Conservation (phyloP, 2,888 invertebrate genomes). For the Patella ulyssiponensis region DNA sequence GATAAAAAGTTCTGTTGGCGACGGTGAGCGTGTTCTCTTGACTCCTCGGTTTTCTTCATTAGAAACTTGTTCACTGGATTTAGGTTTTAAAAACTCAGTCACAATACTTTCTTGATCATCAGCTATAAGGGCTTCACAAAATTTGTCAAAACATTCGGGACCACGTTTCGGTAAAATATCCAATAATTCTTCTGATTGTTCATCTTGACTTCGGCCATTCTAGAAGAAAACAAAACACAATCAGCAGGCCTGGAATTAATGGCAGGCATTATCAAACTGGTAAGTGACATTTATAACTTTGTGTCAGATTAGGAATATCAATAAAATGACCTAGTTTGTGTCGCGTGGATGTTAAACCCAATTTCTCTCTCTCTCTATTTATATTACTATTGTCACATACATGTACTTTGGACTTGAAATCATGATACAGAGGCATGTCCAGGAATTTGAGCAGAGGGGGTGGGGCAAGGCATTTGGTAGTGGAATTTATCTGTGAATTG, state of each 20-base stretch:
- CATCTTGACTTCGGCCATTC: conserved; percentile 49
- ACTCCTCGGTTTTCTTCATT: background rate
- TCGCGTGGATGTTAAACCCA: no score
- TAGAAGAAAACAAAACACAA: conserved; percentile 33
- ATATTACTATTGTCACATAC: no score
- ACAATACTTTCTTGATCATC: conserved; percentile 59
- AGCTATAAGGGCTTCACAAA: conserved; percentile 60
- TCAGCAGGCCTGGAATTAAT: background rate
- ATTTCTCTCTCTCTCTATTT: no score
- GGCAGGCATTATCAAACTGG: background rate
- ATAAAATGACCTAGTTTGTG: no score
- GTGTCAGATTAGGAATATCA: no score
- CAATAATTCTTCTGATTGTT: conserved; percentile 58
- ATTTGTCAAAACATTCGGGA: conserved; percentile 52
- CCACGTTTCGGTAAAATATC: conserved; percentile 52
- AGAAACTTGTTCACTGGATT: conserved; percentile 22
- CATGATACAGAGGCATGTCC: no score
- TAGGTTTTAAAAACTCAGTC: conserved; percentile 43
- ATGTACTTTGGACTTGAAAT: no score
- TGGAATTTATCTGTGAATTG: no score
- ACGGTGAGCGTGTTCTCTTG: conserved; percentile 16
- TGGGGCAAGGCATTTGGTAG: no score
- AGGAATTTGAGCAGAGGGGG: no score
- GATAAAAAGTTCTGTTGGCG: conserved; percentile 14
- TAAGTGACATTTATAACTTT: background rate